Percentiles rank a stretch among this genome's conserved stretches.
phyloP scores from a whole-genome alignment of 2,888 invertebrate species.

The Dinocampus coccinellae region DNA sequence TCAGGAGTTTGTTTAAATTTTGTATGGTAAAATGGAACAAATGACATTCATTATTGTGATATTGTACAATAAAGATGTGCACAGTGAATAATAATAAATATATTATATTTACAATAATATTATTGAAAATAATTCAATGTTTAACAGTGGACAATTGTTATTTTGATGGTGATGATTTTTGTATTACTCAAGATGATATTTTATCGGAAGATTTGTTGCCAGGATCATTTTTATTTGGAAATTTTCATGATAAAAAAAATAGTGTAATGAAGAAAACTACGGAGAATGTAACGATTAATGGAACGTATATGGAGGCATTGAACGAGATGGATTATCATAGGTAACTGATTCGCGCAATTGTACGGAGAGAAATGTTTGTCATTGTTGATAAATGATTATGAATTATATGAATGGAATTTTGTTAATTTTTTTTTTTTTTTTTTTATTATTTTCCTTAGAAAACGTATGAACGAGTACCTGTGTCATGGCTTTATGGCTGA shows the following conservation, averaged over 20 bases:
- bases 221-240: slow-evolving; percentile 73
- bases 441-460: slow-evolving; percentile 67
- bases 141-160: slow-evolving; percentile 56
- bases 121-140: slow-evolving; percentile 7
- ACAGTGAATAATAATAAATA: not conserved
- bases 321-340: slow-evolving; percentile 79
- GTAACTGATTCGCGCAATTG: slow-evolving; percentile 64
- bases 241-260: slow-evolving; percentile 43
- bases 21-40: not conserved
- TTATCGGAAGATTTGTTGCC: slow-evolving; percentile 80
- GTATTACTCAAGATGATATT: slow-evolving; percentile 76
- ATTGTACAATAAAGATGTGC: not conserved
- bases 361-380: slow-evolving; percentile 14
- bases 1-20: not conserved
- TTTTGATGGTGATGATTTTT: slow-evolving; percentile 65
- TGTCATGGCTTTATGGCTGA: slow-evolving; percentile 82
- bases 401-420: not conserved
- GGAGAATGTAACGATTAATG: slow-evolving; percentile 64
- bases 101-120: slow-evolving; percentile 15
- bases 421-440: not conserved
- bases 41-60: not conserved
- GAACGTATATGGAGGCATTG: slow-evolving; percentile 76
- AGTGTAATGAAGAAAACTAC: slow-evolving; percentile 32
- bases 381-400: not conserved
- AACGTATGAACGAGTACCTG: slow-evolving; percentile 84